These are phyloP conservation scores for Tinamus guttatus DNA, from an alignment of 2,113 vertebrate genomes.

Conservation along the genomic window DNA sequence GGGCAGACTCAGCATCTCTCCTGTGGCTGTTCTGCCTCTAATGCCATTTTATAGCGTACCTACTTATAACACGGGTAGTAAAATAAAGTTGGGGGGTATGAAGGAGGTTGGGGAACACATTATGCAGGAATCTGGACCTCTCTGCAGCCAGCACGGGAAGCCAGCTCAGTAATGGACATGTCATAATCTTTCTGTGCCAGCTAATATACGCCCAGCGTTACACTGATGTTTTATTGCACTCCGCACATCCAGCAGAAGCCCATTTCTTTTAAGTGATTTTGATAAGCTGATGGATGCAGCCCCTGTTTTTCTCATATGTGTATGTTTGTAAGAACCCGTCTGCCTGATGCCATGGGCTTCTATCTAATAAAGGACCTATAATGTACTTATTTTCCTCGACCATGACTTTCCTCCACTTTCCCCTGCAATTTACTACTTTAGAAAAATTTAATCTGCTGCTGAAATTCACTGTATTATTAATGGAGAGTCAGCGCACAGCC, in stretches of 20 bases:
- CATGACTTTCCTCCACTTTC: conserved; percentile 61
- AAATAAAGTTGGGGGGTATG: neutral
- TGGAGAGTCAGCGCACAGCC: conserved; percentile 74
- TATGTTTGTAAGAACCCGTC: conserved; percentile 55
- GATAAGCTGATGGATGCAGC: conserved; percentile 69
- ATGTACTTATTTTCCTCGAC: conserved; percentile 65
- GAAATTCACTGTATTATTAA: conserved; percentile 87
- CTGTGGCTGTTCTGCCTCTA: conserved; percentile 3
- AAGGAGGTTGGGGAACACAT: neutral
- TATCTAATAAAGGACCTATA: conserved; percentile 74
- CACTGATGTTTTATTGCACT: conserved; percentile 67
- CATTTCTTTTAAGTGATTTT: conserved; percentile 60
- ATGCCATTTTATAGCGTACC: neutral
- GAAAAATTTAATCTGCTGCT: conserved; percentile 86
- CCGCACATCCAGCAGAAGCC: conserved; percentile 55
- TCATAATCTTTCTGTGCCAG: conserved; percentile 34
- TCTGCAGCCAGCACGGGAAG: conserved; percentile 8
- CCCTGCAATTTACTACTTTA: conserved; percentile 74
- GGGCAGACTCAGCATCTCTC: conserved; percentile 50
- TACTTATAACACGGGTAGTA: conserved; percentile 46
- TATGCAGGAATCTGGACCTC: neutral
- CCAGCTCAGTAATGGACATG: conserved; percentile 44
- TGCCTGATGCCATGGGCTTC: conserved; percentile 68
- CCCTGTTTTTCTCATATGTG: conserved; percentile 62
- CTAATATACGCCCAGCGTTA: conserved; percentile 46